Evolutionary conservation across 2,888 invertebrate species (phyloP), one percentile per base, ranked within the genome.

Genomic region (Cheilosia vernalis): DNA sequence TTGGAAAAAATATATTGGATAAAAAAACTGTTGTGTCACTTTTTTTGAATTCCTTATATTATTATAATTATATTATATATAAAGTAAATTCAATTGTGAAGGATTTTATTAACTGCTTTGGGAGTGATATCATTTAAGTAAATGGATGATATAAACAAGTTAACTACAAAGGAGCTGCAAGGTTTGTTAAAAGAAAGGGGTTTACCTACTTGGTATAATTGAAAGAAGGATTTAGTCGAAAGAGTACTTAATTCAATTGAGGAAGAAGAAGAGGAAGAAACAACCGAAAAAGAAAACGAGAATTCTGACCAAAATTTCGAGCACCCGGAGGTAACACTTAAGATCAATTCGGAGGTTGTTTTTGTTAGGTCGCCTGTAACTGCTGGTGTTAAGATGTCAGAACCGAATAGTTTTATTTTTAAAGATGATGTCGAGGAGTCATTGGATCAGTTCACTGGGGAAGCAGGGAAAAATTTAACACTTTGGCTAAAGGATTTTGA

Each of bases 381-480:
- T 53, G 33, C 40, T 40, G 40, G 2, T 15, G 4, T 6, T n/a
- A 42, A 27, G 6, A 74, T 74, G 74, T 9, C 64, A 13, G 64
- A 76, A 33, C 6, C 44, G 47, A 81, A 74, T 66, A 21, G 19
- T 51, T 79, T 84, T 33, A 44, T 60, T 13, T 80, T 79, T 19
- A 79, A 55, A 30, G 79, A 84, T 7, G 82, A 82, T 53, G 58
- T 76, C 40, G 74, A 81, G 55, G 70, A 81, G 15, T 67, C 81
- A 2, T 33, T 81, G 17, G 81, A 76, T 40, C 44, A 44, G 7
- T 84, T 79, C 10, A 40, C 67, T 2, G 79, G 78, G 7, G 70
- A 70, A 63, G 30, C 66, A 4, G 69, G 64, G 10, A 79, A 66
- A 66, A 72, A 60, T 61, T 53, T 44, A 53, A 47, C 30, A 9